Conservation (phyloP, 2,888 invertebrate species). For the Agrochola lychnidis region DNA sequence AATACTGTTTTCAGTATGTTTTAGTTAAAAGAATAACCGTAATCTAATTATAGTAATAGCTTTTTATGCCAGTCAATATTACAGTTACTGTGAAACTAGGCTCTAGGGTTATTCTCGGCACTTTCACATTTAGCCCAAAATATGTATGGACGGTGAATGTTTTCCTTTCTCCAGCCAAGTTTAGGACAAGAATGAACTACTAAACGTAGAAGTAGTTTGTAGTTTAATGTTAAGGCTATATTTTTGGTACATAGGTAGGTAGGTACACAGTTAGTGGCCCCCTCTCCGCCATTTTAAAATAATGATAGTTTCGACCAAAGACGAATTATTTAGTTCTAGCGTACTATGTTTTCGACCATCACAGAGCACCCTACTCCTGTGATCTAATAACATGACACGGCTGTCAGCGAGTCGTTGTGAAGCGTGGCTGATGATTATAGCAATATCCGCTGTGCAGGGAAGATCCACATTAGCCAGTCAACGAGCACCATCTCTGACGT, state of each 20-base stretch:
- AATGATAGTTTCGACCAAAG: neutral
- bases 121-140: too few species aligned
- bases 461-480: slow-evolving; percentile 18
- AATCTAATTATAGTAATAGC: too few species aligned
- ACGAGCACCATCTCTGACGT: slow-evolving; percentile 4
- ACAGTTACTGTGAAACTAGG: too few species aligned
- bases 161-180: neutral
- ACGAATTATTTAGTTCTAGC: too few species aligned
- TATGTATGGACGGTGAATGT: too few species aligned
- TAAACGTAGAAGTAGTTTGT: neutral
- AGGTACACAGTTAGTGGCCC: neutral
- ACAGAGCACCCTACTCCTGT: neutral
- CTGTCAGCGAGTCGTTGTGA: slow-evolving; percentile 22
- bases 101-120: too few species aligned
- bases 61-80: too few species aligned
- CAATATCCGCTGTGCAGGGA: slow-evolving; percentile 20
- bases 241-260: too few species aligned
- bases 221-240: neutral
- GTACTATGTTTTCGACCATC: neutral
- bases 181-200: too few species aligned
- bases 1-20: too few species aligned
- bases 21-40: too few species aligned
- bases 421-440: slow-evolving; percentile 25
- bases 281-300: neutral
- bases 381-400: slow-evolving; percentile 5